Conservation (phyloP, 2,113 vertebrate genomes). For the Gambusia holbrooki region DNA sequence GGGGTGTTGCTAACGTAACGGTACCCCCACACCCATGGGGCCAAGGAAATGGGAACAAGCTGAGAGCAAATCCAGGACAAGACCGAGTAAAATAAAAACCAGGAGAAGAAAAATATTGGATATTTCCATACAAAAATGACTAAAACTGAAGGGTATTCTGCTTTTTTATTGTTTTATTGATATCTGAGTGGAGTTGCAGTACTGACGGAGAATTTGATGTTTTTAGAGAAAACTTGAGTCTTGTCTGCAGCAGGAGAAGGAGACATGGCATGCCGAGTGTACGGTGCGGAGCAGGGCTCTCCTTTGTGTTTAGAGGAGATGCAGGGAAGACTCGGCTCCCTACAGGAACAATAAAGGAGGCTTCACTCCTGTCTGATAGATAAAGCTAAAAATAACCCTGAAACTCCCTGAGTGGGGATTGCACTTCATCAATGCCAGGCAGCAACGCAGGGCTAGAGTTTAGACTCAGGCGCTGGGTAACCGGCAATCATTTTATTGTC, state of each 20-base stretch:
- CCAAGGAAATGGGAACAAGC: slow-evolving; percentile 43
- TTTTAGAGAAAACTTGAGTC: not conserved
- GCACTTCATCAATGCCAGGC: slow-evolving; percentile 71
- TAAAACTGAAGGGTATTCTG: slow-evolving; percentile 2
- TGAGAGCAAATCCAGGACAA: slow-evolving; percentile 67
- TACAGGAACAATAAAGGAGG: slow-evolving; percentile 43
- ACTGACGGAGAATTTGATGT: not conserved
- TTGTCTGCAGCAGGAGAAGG: not conserved
- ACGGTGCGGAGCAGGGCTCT: not conserved
- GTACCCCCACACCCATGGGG: slow-evolving; percentile 34
- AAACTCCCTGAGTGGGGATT: slow-evolving; percentile 67
- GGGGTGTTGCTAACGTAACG: slow-evolving; percentile 50
- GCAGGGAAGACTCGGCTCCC: slow-evolving; percentile 36
- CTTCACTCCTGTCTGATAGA: slow-evolving; percentile 53
- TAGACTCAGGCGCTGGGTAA: slow-evolving; percentile 8
- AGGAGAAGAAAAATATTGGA: not conserved
- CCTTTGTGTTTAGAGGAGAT: slow-evolving; percentile 3
- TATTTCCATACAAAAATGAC: not conserved
- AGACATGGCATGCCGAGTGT: not conserved
- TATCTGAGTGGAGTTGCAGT: slow-evolving; percentile 1
- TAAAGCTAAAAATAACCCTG: slow-evolving; percentile 71
- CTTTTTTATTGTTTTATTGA: not conserved
- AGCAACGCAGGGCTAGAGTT: slow-evolving; percentile 42
- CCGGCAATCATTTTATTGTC: slow-evolving; percentile 7
- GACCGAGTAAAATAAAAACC: not conserved